These are phyloP conservation scores for Melanaphis sacchari DNA, from an alignment of 1,140 invertebrate genomes.

Conservation along the genomic window DNA sequence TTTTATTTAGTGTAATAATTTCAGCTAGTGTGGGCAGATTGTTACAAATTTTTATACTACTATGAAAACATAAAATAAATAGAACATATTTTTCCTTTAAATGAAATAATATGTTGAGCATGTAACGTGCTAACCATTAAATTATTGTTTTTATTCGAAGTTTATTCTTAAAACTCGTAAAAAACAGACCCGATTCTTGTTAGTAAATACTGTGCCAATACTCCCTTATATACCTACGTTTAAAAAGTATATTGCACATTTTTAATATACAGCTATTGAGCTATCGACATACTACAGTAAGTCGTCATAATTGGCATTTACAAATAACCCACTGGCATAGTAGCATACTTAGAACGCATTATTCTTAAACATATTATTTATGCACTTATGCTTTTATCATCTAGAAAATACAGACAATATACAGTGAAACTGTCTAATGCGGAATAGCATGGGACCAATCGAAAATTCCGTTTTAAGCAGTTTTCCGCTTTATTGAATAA, in stretches of 20 bases:
- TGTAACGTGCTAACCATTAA: not conserved
- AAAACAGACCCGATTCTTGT: not conserved
- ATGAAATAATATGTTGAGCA: not conserved
- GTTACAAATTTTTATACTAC: conserved; percentile 2
- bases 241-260: not conserved
- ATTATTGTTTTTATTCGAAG: conserved; percentile 16
- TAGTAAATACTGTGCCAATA: not conserved
- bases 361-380: not conserved
- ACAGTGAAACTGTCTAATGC: too few relatives aligned
- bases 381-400: not conserved
- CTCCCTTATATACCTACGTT: not conserved
- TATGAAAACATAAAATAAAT: not conserved
- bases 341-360: not conserved
- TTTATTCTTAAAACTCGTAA: not conserved
- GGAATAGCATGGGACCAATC: too few relatives aligned
- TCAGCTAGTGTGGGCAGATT: not conserved
- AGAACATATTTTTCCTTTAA: not conserved
- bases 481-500: too few relatives aligned
- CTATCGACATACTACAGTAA: not conserved
- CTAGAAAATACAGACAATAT: not conserved
- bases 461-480: too few relatives aligned
- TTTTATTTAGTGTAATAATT: not conserved
- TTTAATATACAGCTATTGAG: not conserved
- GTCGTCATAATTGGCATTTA: not conserved
- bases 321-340: not conserved